These are phyloP conservation scores for Champsocephalus gunnari DNA, from an alignment of 2,797 vertebrate species.

Conservation along the genomic window DNA sequence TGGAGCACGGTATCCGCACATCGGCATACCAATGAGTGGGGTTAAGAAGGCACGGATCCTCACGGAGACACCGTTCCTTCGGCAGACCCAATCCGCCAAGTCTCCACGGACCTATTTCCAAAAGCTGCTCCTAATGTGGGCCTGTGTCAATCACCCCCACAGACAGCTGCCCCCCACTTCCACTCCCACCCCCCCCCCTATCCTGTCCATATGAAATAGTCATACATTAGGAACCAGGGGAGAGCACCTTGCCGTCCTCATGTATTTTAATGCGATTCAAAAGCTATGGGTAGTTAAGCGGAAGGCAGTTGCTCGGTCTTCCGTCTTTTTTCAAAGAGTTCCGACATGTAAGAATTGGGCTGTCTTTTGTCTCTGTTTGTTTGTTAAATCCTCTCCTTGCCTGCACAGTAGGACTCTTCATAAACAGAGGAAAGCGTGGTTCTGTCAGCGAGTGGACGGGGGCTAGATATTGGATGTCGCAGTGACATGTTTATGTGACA, in stretches of 20 bases:
- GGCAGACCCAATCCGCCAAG: constrained; percentile 90
- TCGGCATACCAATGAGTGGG: constrained; percentile 99
- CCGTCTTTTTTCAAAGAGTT: constrained; percentile 68
- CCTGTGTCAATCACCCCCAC: constrained; percentile 95
- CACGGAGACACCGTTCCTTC: constrained; percentile 93
- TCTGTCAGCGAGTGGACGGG: constrained; percentile 79
- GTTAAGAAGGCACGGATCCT: constrained; percentile 99
- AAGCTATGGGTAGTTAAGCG: constrained; percentile 69
- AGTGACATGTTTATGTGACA: constrained; percentile 83
- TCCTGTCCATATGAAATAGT: constrained; percentile 95
- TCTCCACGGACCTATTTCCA: constrained; percentile 95
- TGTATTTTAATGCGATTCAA: constrained; percentile 80
- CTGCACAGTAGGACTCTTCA: no score
- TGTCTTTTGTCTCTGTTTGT: constrained; percentile 77
- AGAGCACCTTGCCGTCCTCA: constrained; percentile 71
- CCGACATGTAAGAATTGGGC: constrained; percentile 63
- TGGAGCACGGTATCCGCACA: constrained; percentile 92
- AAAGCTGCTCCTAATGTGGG: constrained; percentile 97
- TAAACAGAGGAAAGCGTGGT: constrained; percentile 59
- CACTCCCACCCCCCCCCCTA: constrained; percentile 3
- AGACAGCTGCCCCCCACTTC: constrained; percentile 88
- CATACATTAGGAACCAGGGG: constrained; percentile 95
- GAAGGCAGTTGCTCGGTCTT: constrained; percentile 44
- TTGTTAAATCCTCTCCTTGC: constrained; percentile 51
- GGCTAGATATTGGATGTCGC: constrained; percentile 80